Conservation (phyloP, 1,140 invertebrate species). For the Aphis craccivora region DNA sequence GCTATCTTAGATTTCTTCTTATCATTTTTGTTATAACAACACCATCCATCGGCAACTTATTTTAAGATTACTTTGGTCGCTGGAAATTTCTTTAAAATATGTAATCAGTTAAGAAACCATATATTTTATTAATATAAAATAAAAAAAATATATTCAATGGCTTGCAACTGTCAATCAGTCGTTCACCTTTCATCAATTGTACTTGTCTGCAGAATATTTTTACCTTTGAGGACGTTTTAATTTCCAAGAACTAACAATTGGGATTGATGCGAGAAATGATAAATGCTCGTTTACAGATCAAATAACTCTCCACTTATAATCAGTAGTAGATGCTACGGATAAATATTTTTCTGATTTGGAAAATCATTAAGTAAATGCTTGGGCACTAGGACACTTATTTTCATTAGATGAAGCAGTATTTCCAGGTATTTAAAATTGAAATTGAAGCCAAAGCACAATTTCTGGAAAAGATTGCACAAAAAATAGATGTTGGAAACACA, state of each 20-base stretch:
- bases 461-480: no score
- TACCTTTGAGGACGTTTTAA: not conserved
- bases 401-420: conserved; percentile 26
- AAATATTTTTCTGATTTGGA: no score
- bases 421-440: conserved; percentile 47
- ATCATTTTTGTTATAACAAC: no score
- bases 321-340: not conserved
- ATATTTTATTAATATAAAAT: no score
- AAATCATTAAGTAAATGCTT: conserved; percentile 2
- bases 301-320: conserved; percentile 26
- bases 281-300: conserved; percentile 17
- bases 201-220: not conserved
- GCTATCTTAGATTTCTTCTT: no score
- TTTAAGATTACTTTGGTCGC: no score
- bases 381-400: conserved; percentile 12
- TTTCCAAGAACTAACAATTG: conserved; percentile 22
- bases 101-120: no score
- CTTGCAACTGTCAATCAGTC: no score
- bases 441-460: not conserved
- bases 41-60: no score
- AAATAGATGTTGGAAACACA: not conserved
- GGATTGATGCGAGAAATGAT: conserved; percentile 7
- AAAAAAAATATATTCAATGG: no score
- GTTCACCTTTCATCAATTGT: no score
- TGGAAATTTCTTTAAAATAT: no score